Evolutionary conservation across 2,888 invertebrate species (phyloP).

Genomic region (Drosophila fulvimacula): DNA sequence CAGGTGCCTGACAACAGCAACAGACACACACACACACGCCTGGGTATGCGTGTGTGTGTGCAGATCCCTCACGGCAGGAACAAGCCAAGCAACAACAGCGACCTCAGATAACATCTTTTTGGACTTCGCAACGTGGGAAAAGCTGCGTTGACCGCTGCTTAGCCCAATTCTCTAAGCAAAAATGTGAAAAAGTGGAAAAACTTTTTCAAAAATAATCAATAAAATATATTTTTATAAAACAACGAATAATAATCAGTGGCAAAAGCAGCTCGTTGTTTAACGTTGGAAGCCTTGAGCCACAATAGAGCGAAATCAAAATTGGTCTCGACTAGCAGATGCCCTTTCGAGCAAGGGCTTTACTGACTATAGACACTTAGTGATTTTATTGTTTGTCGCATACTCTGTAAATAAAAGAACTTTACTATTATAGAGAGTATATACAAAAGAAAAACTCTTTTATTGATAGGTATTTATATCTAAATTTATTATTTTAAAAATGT

Average conservation of each 20-base stretch:
- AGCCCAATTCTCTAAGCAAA: slow-evolving; percentile 55
- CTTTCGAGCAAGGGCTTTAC: background rate
- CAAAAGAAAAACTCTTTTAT: too few relatives aligned
- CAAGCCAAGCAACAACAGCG: slow-evolving; percentile 15
- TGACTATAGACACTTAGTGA: background rate
- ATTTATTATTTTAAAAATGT: too few relatives aligned
- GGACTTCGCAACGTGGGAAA: slow-evolving; percentile 47
- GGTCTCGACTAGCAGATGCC: background rate
- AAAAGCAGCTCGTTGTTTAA: too few relatives aligned
- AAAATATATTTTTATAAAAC: slow-evolving; percentile 23
- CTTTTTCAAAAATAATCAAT: slow-evolving; percentile 15
- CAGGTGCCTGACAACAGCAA: slow-evolving; percentile 36
- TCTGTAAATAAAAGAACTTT: background rate
- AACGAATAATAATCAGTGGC: slow-evolving; percentile 29
- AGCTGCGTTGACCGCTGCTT: slow-evolving; percentile 32
- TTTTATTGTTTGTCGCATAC: background rate
- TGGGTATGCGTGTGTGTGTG: slow-evolving; percentile 15
- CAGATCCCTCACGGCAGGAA: slow-evolving; percentile 23
- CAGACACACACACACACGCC: background rate
- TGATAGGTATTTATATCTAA: too few relatives aligned
- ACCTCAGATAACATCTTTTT: slow-evolving; percentile 38
- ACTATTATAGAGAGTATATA: background rate
- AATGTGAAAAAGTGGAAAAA: background rate
- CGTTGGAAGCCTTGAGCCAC: slow-evolving; percentile 28
- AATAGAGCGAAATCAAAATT: background rate